Conservation (phyloP, 2,797 vertebrate species). For the Labroides dimidiatus region DNA sequence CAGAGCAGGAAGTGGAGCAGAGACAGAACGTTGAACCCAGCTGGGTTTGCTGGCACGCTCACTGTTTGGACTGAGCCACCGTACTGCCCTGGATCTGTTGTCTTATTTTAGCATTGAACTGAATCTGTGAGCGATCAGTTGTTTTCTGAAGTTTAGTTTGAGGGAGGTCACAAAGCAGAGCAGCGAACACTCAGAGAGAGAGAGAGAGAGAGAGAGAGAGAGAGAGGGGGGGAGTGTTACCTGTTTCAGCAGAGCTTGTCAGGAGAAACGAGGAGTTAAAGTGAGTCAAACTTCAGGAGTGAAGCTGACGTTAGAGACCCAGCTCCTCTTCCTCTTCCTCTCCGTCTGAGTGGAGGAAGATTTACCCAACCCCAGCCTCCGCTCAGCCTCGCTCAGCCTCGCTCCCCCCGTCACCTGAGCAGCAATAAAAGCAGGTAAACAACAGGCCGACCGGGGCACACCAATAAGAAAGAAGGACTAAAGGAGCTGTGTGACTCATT, state of each 20-base stretch:
- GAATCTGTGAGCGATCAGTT: background rate
- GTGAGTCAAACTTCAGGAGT: background rate
- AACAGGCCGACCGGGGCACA: conserved; percentile 22
- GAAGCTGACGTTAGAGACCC: background rate
- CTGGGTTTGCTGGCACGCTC: too few relatives aligned
- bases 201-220: too few relatives aligned
- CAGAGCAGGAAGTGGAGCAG: too few relatives aligned
- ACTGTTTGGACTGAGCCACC: too few relatives aligned
- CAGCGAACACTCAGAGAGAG: too few relatives aligned
- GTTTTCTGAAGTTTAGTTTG: background rate
- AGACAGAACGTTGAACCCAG: too few relatives aligned
- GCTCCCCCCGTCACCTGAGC: conserved; percentile 15
- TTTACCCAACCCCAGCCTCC: conserved; percentile 43
- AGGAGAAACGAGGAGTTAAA: too few relatives aligned
- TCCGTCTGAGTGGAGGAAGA: conserved; percentile 25
- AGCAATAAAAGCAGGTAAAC: conserved; percentile 67
- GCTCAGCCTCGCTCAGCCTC: conserved; percentile 14
- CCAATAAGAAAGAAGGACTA: conserved; percentile 37
- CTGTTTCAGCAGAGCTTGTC: too few relatives aligned
- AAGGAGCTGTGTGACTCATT: conserved; percentile 42
- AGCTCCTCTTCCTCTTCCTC: conserved; percentile 19
- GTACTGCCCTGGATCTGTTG: too few relatives aligned
- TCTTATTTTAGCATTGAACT: too few relatives aligned
- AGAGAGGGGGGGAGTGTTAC: too few relatives aligned
- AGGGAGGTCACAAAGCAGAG: background rate